Base-by-base conservation (phyloP, 2,888 invertebrate genomes). In the Malthinus seriepunctatus region DNA sequence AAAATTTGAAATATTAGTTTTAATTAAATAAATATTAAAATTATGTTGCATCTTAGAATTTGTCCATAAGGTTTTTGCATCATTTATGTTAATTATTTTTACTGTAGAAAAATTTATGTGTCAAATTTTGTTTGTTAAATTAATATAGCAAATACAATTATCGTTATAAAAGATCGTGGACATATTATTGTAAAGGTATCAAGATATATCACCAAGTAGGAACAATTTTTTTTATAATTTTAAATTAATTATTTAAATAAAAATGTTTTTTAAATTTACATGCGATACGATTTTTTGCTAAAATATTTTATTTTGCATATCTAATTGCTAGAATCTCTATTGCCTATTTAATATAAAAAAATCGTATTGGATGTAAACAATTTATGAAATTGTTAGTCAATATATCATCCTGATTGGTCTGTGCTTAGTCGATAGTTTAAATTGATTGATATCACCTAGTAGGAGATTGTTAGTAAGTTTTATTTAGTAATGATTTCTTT, bases 341-440 rank as follows among this genome's bases (percentile, higher is more conserved):
- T 23, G 23, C 23, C 23, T 23, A 23, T 23, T 23, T 23, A 23
- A 23, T 23, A 23, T 23, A 3, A 23, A 23, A 23, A 23, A 23
- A 23, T 23, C 23, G 23, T 23, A 23, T 23, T 23, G 23, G 23
- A 23, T 23, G 23, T 23, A 23, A 23, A 23, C 23, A 23, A 23
- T 23, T 23, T 23, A 23, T 23, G 15, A 35, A 54, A 45, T 56
- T 47, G 33, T 38, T 60, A 60, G 60, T 60, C 56, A 51, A 15
- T 39, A 39, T 52, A 48, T 55, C 57, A 35, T 48, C 23, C 23
- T 5, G 51, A 56, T 50, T 57, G 57, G 57, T 57, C 57, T 57
- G 52, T 34, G 42, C 51, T 59, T 60, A 59, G 59, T 59, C 59
- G 54, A 54, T 59, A 59, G 59, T 46, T 45, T 38, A 39, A 54